Conservation (phyloP, 2,797 vertebrate genomes). For the Cyclopterus lumpus region DNA sequence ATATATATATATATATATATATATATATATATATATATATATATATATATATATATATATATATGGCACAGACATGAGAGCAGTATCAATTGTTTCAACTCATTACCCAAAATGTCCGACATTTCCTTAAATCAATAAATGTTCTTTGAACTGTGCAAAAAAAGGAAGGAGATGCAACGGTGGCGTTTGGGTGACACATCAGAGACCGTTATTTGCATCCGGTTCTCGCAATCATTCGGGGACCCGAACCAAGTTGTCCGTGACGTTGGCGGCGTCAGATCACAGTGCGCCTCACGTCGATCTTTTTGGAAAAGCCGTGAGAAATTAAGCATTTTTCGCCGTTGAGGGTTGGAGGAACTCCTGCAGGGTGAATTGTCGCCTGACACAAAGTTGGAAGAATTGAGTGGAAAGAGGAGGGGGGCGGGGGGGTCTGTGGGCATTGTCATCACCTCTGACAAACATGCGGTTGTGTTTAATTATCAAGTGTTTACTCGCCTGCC, state of each 20-base stretch:
- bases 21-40: no score
- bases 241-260: neutral
- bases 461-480: conserved; percentile 80
- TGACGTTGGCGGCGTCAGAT: neutral
- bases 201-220: neutral
- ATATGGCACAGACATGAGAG: neutral
- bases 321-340: neutral
- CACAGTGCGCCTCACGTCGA: neutral
- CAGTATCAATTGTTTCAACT: neutral
- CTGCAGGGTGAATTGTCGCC: conserved; percentile 36
- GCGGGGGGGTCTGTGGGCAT: conserved; percentile 30
- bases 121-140: neutral
- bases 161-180: neutral
- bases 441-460: conserved; percentile 77
- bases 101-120: neutral
- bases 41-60: no score
- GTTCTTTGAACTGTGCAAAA: neutral
- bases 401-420: conserved; percentile 37
- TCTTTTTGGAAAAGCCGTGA: neutral
- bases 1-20: no score
- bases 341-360: conserved; percentile 22
- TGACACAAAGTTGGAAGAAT: conserved; percentile 47
- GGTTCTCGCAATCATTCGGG: neutral
- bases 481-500: conserved; percentile 78
- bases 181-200: neutral